Evolutionary conservation across 2,797 vertebrate species (phyloP), one percentile per base, ranked within the genome.

Genomic region (Bryconaethiops microstoma): DNA sequence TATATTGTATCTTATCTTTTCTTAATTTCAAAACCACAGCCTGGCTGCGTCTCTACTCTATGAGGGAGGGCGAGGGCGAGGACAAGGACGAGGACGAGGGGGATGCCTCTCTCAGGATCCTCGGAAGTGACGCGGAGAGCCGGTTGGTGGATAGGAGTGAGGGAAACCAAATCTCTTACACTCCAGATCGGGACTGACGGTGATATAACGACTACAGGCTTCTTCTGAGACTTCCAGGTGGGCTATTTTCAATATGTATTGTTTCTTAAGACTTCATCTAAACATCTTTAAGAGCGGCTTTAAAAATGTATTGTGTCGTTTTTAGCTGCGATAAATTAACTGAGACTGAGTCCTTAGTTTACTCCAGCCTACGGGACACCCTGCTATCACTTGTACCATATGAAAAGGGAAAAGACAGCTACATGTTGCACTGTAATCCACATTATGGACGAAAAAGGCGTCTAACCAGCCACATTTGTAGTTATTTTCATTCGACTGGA

Each of bases 91-190:
- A 8, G 8, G 40, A 42, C 40, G 40, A 23, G 16, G 13, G 7
- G n/a, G 42, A n/a, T 8, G 25, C 17, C 48, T 2, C 35, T 35
- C 35, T 35, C 21, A 50, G 21, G 82, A 39, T 80, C 75, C 80
- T 86, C 84, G 86, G 86, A 87, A 87, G 84, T 87, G 86, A 87
- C 86, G 86, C 84, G 55, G 50, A 74, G 42, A 39, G 59, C 78
- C 72, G 64, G 79, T 64, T 81, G 59, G 35, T 14, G 45, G 76
- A 80, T 78, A 69, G 74, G 57, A 14, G 25, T 65, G 52, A 71
- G 19, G 12, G n/a, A 45, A n/a, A 74, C 29, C 57, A n/a, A 59
- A 48, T 17, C 57, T 70, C 48, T 54, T 9, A 59, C 40, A 68
- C 40, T 2, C 57, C 52, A 70, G 25, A 69, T 19, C 80, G 10